Conservation (phyloP, 2,888 invertebrate species). For the Tineola bisselliella region DNA sequence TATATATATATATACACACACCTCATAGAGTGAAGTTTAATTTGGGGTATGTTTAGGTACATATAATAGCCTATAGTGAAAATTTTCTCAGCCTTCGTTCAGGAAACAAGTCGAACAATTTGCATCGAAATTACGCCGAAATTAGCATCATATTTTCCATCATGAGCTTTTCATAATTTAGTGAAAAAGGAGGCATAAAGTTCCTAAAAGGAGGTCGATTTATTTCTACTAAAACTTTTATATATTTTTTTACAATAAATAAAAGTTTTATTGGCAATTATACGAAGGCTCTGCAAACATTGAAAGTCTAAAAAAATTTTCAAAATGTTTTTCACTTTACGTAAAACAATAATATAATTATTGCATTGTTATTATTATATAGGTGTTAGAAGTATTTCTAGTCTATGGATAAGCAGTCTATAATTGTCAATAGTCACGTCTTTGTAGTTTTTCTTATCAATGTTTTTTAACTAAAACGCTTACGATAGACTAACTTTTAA, state of each 20-base stretch:
- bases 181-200: slow-evolving; percentile 3
- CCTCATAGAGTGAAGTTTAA: no score
- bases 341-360: no score
- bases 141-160: background rate
- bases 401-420: no score
- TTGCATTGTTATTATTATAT: no score
- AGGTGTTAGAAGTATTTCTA: no score
- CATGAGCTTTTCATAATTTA: background rate
- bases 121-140: slow-evolving; percentile 7
- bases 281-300: background rate
- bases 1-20: no score
- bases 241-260: background rate
- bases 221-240: background rate
- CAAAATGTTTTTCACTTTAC: no score
- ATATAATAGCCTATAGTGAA: background rate
- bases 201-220: background rate
- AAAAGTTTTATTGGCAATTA: background rate
- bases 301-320: background rate
- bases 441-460: no score
- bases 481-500: no score
- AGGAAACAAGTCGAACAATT: slow-evolving; percentile 6
- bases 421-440: no score
- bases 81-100: background rate
- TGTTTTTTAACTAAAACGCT: no score
- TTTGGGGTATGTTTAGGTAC: no score